Evolutionary conservation across 1,140 invertebrate genomes (phyloP).

Genomic region (Chlorops oryzae): DNA sequence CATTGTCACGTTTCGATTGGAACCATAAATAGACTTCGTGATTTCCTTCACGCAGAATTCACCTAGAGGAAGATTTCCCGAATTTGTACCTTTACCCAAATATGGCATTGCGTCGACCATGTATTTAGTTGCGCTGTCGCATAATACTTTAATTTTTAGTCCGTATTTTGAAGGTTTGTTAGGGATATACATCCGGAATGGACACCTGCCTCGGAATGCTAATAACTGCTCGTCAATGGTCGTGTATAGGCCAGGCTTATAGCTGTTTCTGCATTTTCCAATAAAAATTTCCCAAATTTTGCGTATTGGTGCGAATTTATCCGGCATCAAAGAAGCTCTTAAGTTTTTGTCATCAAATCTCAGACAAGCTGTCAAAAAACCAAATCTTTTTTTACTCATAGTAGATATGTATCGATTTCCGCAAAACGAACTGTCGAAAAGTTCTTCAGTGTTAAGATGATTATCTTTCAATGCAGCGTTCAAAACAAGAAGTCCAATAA

Average conservation of each 20-base stretch:
- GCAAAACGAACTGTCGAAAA: background rate
- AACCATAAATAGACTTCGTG: slow-evolving; percentile 9
- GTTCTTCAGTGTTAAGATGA: background rate
- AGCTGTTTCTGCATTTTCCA: slow-evolving; percentile 27
- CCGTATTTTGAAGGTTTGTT: slow-evolving; percentile 46
- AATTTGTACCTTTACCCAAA: slow-evolving; percentile 24
- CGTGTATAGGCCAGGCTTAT: slow-evolving; percentile 10
- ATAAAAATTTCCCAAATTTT: slow-evolving; percentile 39
- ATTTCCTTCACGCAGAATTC: slow-evolving; percentile 21
- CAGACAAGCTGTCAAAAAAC: too few relatives aligned
- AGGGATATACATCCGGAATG: slow-evolving; percentile 36
- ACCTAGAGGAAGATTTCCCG: slow-evolving; percentile 16
- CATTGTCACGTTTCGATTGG: slow-evolving; percentile 21
- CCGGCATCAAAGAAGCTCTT: too few relatives aligned
- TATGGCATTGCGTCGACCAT: slow-evolving; percentile 34
- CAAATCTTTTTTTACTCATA: background rate
- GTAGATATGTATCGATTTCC: background rate
- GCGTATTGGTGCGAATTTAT: too few relatives aligned
- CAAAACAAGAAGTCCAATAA: background rate
- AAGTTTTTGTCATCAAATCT: too few relatives aligned
- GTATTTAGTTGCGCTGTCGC: slow-evolving; percentile 29
- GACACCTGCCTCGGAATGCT: slow-evolving; percentile 32
- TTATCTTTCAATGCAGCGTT: background rate
- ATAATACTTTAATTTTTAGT: slow-evolving; percentile 39
- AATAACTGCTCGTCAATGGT: slow-evolving; percentile 42